Base-by-base conservation (phyloP, 1,140 invertebrate genomes). In the Microplitis mediator region DNA sequence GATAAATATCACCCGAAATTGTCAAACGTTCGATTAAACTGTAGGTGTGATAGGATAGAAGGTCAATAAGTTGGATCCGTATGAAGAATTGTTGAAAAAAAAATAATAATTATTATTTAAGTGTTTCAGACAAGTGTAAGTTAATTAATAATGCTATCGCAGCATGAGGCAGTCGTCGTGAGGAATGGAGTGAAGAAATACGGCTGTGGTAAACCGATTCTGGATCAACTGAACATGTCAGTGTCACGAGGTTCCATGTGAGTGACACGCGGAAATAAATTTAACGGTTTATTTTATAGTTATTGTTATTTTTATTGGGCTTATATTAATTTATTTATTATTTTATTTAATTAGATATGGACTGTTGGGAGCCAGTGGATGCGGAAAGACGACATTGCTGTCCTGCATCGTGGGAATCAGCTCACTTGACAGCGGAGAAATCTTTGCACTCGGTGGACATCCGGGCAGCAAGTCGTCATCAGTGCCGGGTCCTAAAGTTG, bases 351-450 rank as follows among this genome's bases (percentile, higher is more conserved):
- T 58, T 56, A 96, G 95, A 80, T 97, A 97, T 80, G 95, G 95
- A 32, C 87, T 97, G 6, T 87, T 97, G 31, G 95, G 95, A 13
- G 92, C 93, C 8, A 96, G 93, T 69, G 95, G 95, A 4, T 95
- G 93, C 79, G 93, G 93, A 8, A 95, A 96, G 88, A 94, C 94
- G 0, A 97, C 96, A 0, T 82, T 97, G 0, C 88, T 98, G 0
- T 93, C 93, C 23, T 96, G 95, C 81, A 91, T 97, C 35, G 95
- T 97, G 0, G 95, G 95, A 1, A 89, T 94, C 54, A 88, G 92
- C 45, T 84, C 89, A 58, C 86, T 97, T 6, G 90, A 95, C 79
- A 90, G 89, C 3, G 96, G 96, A 0, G 89, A 93, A 4, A 89
- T 97, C 6, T 90, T 90, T 84, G 94, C 97, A 0, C 88, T 97